Base-by-base conservation (phyloP, 2,888 invertebrate species). In the Automeris io region DNA sequence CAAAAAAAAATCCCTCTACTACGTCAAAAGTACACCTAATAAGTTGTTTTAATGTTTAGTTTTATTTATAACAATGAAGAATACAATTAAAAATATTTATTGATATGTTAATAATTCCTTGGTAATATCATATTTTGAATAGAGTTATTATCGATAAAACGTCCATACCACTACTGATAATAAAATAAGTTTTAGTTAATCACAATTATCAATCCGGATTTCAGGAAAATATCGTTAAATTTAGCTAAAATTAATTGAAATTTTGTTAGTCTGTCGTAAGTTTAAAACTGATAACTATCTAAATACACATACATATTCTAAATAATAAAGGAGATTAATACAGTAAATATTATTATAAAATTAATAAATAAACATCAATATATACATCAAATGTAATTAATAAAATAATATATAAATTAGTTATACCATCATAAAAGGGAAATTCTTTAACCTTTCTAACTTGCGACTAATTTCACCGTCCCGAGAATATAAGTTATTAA, bases 161-260 rank as follows among this genome's bases (percentile, higher is more conserved):
- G 4, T 12, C 4, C 16, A 7, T 16, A 37, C 37, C 23, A 40
- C 9, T 29, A 46, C 48, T 49, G 37, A 49, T 40, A 35, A 49
- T 47, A 23, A 35, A 36, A 29, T 32, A 13, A 31, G 47, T 56
- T 61, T 63, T 64, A 53, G 70, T 72, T 71, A 74, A 69, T 69
- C 43, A 66, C 61, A 68, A 68, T 70, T 60, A 57, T 48, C 61
- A 67, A 57, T 49, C 41, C 37, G 39, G 33, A 37, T 40, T 48
- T 46, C 48, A 39, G 48, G 49, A 42, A 55, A 49, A 33, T 37
- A 51, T 32, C 38, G 43, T 25, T 48, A 46, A 57, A 51, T 51
- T 42, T 50, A 41, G 37, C 33, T 19, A 22, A 35, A 42, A 43
- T 40, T 16, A 39, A 35, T 42, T 51, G 31, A 46, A 39, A 54